Conservation (phyloP, 1,140 invertebrate genomes). For the Pseudoatta argentina region DNA sequence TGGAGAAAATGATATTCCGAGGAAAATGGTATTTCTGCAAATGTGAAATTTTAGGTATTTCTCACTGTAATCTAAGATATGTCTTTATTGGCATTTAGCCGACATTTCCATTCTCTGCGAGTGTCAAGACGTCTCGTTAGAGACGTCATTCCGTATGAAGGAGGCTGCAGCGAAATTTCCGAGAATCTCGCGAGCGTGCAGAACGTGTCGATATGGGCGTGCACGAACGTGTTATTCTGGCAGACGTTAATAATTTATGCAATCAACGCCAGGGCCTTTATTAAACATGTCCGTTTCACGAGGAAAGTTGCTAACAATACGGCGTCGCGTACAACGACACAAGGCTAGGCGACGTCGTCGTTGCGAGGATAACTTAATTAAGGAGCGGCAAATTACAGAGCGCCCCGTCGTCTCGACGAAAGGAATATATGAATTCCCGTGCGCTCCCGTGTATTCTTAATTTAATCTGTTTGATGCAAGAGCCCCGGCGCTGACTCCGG, state of each 20-base stretch:
- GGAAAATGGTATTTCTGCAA: conserved; percentile 5
- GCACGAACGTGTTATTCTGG: not conserved
- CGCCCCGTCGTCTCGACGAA: conserved; percentile 15
- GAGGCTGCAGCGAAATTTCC: conserved; percentile 8
- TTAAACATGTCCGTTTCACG: conserved; percentile 63
- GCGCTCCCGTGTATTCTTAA: conserved; percentile 55
- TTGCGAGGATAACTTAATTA: conserved; percentile 52
- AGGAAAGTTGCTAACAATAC: conserved; percentile 64
- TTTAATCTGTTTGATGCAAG: conserved; percentile 56
- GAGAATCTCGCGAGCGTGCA: not conserved
- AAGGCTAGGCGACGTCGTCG: conserved; percentile 29
- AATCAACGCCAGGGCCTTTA: conserved; percentile 65
- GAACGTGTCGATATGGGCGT: conserved; percentile 18
- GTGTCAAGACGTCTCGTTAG: conserved; percentile 17
- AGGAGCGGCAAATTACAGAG: conserved; percentile 58
- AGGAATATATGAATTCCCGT: conserved; percentile 59
- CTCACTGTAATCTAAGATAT: not conserved
- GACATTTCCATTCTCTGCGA: not conserved
- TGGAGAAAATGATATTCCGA: not conserved
- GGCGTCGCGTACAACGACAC: conserved; percentile 13
- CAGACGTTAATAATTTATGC: conserved; percentile 72
- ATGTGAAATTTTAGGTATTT: conserved; percentile 2
- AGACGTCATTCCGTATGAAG: not conserved
- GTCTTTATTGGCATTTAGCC: conserved; percentile 10
- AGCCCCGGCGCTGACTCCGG: not conserved